Evolutionary conservation across 2,797 vertebrate genomes (phyloP), one percentile per base, ranked within the genome.

Genomic region (Paguma larvata): DNA sequence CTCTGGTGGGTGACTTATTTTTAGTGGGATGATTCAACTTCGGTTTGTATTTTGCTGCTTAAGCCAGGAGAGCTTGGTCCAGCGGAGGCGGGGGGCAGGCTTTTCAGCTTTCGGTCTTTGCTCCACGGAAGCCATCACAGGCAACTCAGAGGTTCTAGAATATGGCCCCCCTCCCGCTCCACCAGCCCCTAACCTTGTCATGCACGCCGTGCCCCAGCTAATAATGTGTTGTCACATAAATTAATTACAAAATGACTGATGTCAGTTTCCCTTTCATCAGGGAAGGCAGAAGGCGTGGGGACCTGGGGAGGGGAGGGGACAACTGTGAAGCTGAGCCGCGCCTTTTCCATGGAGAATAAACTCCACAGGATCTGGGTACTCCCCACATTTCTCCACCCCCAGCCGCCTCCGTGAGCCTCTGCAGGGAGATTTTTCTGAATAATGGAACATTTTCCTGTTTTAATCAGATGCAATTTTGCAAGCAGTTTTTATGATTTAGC

Each of bases 401-500:
- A 89, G 90, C 96, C 44, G 23, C 14, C 89, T 89, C 6, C 15
- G 5, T 62, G 88, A 95, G 88, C 89, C 48, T 97, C 97, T 95
- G 86, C 95, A 18, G 96, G 78, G 94, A 88, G 96, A 95, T 63
- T 97, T 97, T 97, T 48, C 97, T 98, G 98, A 98, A 98, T 98
- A 98, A 98, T 97, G 98, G 97, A 98, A 98, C 94, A 0, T 98
- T 98, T 98, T 98, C 98, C 82, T 98, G 95, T 98, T 98, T 98
- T 99, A 99, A 99, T 99, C 98, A 99, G 98, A 98, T 98, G 98
- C 98, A 98, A 98, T 98, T 98, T 98, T 98, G 98, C 97, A 97
- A 98, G 98, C 82, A 96, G 95, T 98, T 98, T 99, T 98, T 98
- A 98, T 98, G 98, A 98, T 98, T 99, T 99, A 98, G 98, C 98